Conservation (phyloP, 2,113 vertebrate genomes). For the Calonectris borealis region DNA sequence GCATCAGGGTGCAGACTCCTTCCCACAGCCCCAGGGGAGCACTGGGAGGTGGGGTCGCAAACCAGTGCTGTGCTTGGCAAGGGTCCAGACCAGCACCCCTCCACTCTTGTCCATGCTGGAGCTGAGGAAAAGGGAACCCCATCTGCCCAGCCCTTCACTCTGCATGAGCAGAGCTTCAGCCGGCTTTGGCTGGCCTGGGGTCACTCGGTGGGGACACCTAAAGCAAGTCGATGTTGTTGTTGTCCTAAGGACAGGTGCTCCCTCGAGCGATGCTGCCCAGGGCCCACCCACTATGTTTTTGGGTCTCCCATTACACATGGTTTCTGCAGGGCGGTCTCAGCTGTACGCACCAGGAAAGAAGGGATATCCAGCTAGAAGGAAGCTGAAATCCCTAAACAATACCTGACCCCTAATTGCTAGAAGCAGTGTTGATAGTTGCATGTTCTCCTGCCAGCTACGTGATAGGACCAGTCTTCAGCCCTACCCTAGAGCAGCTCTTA, state of each 20-base stretch:
- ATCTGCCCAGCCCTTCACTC: neutral
- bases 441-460: neutral
- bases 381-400: conserved; percentile 1
- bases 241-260: neutral
- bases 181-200: neutral
- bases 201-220: neutral
- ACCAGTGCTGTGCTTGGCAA: neutral
- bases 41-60: fast-evolving
- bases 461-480: neutral
- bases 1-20: neutral
- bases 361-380: neutral
- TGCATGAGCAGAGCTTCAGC: neutral
- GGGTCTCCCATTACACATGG: neutral
- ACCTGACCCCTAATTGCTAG: neutral
- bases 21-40: fast-evolving
- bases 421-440: neutral
- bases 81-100: neutral
- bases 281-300: neutral
- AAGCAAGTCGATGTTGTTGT: neutral
- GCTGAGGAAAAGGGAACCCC: neutral
- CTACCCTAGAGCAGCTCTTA: neutral
- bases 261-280: neutral
- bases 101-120: neutral
- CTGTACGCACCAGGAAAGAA: neutral
- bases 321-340: neutral